Percentiles rank a stretch among this genome's conserved stretches.
phyloP scores from a whole-genome alignment of 1,140 invertebrate species.

The Lucilia cuprina region DNA sequence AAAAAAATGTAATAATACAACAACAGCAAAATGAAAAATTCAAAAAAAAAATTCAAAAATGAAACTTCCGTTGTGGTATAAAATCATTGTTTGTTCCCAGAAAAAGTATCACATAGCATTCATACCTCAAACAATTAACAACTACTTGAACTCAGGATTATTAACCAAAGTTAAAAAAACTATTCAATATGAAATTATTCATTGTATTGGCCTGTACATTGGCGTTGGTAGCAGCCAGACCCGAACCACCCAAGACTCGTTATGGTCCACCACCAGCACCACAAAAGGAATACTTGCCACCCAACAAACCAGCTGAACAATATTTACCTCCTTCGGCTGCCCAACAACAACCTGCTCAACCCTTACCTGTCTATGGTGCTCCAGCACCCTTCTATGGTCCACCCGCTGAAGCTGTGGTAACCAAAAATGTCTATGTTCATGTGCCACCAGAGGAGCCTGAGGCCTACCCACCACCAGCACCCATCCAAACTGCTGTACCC shows the following conservation, averaged over 20 bases:
- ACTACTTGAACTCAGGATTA: conserved; percentile 11
- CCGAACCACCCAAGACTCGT: conserved; percentile 54
- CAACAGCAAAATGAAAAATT: not conserved
- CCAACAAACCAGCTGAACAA: conserved; percentile 42
- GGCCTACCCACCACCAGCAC: conserved; percentile 46
- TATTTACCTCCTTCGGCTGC: conserved; percentile 37
- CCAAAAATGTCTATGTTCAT: conserved; percentile 79
- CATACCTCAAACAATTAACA: conserved; percentile 20
- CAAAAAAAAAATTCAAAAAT: not conserved
- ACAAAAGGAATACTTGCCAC: conserved; percentile 58
- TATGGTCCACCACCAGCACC: conserved; percentile 52
- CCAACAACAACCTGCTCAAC: conserved; percentile 44
- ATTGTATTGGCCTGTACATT: conserved; percentile 43
- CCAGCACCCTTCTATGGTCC: conserved; percentile 58
- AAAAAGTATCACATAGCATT: conserved; percentile 22
- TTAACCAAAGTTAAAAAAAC: conserved; percentile 5
- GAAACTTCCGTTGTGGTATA: conserved; percentile 35
- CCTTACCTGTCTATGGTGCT: conserved; percentile 54
- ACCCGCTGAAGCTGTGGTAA: conserved; percentile 64
- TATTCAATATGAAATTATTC: conserved; percentile 42
- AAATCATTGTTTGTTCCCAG: conserved; percentile 7
- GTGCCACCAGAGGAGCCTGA: conserved; percentile 76
- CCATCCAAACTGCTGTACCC: conserved; percentile 62
- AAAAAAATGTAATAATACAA: conserved; percentile 18
- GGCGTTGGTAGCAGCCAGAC: conserved; percentile 52